Conservation (phyloP, 2,113 vertebrate genomes). For the Panthera leo region DNA sequence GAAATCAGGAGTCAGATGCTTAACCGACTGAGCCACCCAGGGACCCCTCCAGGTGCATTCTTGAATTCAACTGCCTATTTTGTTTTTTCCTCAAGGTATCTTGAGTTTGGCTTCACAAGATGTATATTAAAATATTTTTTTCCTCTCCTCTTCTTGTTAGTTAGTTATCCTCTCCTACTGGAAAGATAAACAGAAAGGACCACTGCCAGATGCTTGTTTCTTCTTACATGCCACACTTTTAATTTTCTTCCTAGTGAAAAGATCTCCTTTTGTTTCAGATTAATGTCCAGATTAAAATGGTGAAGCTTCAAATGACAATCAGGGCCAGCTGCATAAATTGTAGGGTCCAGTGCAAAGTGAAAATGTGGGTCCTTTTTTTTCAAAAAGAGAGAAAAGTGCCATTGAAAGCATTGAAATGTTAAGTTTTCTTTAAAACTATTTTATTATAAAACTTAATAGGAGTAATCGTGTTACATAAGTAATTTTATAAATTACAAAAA, state of each 20-base stretch:
- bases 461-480: background rate
- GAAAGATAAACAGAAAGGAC: background rate
- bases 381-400: background rate
- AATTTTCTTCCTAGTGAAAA: background rate
- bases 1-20: background rate
- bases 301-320: background rate
- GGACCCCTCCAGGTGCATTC: background rate
- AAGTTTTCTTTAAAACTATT: background rate
- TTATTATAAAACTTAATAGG: slow-evolving; percentile 14
- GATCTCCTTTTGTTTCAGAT: background rate
- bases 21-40: background rate
- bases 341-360: background rate
- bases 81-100: background rate
- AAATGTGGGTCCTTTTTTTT: background rate
- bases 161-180: background rate
- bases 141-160: background rate
- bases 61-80: background rate
- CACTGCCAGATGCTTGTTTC: background rate
- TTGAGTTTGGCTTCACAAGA: background rate
- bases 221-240: background rate
- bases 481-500: background rate
- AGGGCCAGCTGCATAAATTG: background rate
- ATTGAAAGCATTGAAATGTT: background rate
- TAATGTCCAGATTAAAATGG: background rate
- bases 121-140: background rate